These are phyloP conservation scores for Lithophane leautieri DNA, from an alignment of 2,888 invertebrate genomes.

Conservation along the genomic window DNA sequence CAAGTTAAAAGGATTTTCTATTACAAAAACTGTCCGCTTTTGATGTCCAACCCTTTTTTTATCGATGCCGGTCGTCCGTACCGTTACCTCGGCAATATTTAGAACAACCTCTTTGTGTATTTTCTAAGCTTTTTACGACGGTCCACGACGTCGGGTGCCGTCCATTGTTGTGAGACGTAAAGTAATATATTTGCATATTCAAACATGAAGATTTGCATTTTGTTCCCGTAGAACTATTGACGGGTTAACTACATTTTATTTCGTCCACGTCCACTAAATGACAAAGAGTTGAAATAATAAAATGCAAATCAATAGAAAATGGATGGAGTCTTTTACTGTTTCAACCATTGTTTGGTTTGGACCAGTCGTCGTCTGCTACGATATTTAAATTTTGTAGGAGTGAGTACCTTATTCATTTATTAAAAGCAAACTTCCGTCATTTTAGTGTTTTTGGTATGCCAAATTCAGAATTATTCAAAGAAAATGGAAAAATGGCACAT, in stretches of 20 bases:
- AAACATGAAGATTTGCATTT: conserved; percentile 84
- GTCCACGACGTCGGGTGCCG: conserved; percentile 76
- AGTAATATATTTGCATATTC: conserved; percentile 87
- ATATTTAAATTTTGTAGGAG: conserved; percentile 33
- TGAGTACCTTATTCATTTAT: background rate
- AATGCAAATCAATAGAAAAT: conserved; percentile 81
- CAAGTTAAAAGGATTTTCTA: conserved; percentile 84
- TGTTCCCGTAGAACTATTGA: conserved; percentile 77
- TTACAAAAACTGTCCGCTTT: conserved; percentile 81
- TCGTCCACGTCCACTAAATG: conserved; percentile 69
- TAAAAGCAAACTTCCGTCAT: conserved; percentile 2
- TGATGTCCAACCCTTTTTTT: conserved; percentile 86
- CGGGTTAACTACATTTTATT: conserved; percentile 77
- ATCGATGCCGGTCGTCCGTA: conserved; percentile 67
- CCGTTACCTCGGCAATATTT: conserved; percentile 84
- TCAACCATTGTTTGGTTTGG: conserved; percentile 50
- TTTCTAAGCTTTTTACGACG: conserved; percentile 85
- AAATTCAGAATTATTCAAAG: background rate
- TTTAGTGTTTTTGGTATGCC: conserved; percentile 15
- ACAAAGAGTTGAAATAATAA: conserved; percentile 84
- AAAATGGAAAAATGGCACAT: background rate
- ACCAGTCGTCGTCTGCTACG: conserved; percentile 37
- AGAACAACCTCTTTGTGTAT: conserved; percentile 82
- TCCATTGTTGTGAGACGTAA: conserved; percentile 76
- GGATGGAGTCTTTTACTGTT: conserved; percentile 69